Base-by-base conservation (phyloP, 2,113 vertebrate genomes). In the Pampusana beccarii region DNA sequence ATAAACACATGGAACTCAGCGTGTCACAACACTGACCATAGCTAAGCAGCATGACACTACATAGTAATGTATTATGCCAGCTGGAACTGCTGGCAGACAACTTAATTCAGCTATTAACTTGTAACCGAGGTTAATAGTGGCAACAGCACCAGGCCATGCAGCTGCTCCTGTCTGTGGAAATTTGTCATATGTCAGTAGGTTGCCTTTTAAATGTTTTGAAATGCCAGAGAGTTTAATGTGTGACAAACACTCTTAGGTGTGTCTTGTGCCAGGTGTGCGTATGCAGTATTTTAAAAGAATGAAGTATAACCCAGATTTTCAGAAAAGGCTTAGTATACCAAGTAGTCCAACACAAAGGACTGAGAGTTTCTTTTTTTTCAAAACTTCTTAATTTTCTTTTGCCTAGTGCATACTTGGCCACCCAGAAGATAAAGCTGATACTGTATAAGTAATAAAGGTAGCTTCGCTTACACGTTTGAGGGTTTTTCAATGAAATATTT, bases 31-130 rank as follows among this genome's bases (percentile, higher is more conserved):
- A 42, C 82, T 82, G 89, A 88, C 95, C 92, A 53, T 88, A 72
- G 94, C 86, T 95, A 95, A 96, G 77, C 94, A 96, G 90, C 90
- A 38, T 77, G 93, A 95, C 66, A 88, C 72, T 91, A 69, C 54
- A 53, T 24, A 89, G 57, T 93, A 92, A 92, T 91, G 89, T 92
- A 85, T 93, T 25, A 80, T 96, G 92, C 97, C 97, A 97, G 94
- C 94, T 97, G 94, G 92, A 95, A 88, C 75, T 96, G 82, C 93
- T 97, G 94, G 95, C 95, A 92, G 95, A 93, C 93, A 94, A 94
- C 88, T 95, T 97, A 94, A 97, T 96, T 96, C 94, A 89, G 77
- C 94, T 95, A 89, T 96, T 93, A 81, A 60, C 86, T 91, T 79
- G 74, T 85, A 90, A 69, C 86, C 67, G 86, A 95, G 95, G 95